phyloP scores from a whole-genome alignment of 2,797 vertebrate species.

The Echeneis naucrates region DNA sequence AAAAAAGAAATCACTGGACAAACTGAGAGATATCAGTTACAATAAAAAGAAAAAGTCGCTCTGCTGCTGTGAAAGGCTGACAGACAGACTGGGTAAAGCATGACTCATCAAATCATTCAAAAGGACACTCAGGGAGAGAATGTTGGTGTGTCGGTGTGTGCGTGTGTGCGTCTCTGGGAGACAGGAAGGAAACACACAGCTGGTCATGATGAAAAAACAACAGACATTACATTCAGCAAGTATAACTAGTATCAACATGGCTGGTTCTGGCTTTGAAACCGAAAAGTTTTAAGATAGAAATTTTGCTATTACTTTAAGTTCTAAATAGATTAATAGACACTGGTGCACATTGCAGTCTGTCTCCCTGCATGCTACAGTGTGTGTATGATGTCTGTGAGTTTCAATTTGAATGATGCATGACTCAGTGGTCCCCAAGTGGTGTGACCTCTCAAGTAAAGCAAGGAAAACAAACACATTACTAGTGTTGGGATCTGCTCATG shows the following conservation, averaged over 20 bases:
- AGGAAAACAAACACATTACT: neutral
- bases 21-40: slow-evolving; percentile 52
- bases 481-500: neutral
- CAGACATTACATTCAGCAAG: slow-evolving; percentile 61
- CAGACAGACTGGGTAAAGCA: slow-evolving; percentile 67
- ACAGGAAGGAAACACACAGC: slow-evolving; percentile 77
- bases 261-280: slow-evolving; percentile 25
- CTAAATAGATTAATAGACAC: neutral
- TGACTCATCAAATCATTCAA: slow-evolving; percentile 77
- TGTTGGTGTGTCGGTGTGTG: no score
- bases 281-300: no score
- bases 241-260: slow-evolving; percentile 69
- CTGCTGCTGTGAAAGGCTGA: slow-evolving; percentile 61
- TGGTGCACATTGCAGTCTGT: neutral
- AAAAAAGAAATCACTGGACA: slow-evolving; percentile 41
- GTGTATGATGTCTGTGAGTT: neutral
- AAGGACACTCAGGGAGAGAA: slow-evolving; percentile 19
- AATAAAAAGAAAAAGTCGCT: slow-evolving; percentile 13
- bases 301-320: neutral
- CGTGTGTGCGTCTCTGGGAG: slow-evolving; percentile 61
- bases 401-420: neutral
- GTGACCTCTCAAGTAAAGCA: neutral
- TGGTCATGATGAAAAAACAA: slow-evolving; percentile 68
- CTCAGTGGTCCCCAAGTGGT: neutral
- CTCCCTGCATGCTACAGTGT: neutral